Conservation (phyloP, 2,797 vertebrate genomes). For the Alca torda region DNA sequence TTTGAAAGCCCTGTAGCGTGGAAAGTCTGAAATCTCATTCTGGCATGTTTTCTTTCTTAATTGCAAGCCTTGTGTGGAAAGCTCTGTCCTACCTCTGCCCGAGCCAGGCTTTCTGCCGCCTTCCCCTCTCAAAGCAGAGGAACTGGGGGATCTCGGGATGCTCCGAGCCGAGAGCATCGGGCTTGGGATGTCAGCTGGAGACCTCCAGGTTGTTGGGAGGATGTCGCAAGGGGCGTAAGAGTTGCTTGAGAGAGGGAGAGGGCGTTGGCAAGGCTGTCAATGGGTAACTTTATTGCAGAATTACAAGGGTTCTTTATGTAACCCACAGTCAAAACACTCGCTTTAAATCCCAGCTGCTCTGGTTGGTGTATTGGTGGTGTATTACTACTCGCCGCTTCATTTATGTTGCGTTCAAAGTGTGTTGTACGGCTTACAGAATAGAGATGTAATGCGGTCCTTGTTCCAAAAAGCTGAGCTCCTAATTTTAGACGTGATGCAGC, state of each 20-base stretch:
- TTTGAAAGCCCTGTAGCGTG: constrained; percentile 48
- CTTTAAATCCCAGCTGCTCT: not conserved
- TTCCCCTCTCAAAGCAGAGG: not conserved
- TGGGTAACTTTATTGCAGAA: constrained; percentile 47
- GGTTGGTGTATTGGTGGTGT: not conserved
- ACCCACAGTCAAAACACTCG: constrained; percentile 49
- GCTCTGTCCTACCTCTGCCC: not conserved
- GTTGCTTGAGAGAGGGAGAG: not conserved
- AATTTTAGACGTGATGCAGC: constrained; percentile 54
- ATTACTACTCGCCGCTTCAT: constrained; percentile 34
- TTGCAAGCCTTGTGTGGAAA: constrained; percentile 17
- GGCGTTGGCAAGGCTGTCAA: constrained; percentile 33
- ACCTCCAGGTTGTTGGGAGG: not conserved
- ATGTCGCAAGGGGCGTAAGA: not conserved
- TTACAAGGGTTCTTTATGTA: constrained; percentile 62
- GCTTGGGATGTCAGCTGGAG: not conserved
- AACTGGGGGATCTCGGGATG: not conserved
- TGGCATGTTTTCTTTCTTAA: constrained; percentile 41
- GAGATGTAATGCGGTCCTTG: not conserved
- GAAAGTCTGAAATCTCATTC: constrained; percentile 53
- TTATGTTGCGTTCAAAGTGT: constrained; percentile 8
- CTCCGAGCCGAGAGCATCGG: not conserved
- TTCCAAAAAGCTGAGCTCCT: constrained; percentile 60
- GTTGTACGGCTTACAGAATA: constrained; percentile 3
- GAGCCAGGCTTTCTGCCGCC: not conserved